Evolutionary conservation across 2,797 vertebrate species (phyloP), one percentile per base, ranked within the genome.

Genomic region (Botia kubotai): DNA sequence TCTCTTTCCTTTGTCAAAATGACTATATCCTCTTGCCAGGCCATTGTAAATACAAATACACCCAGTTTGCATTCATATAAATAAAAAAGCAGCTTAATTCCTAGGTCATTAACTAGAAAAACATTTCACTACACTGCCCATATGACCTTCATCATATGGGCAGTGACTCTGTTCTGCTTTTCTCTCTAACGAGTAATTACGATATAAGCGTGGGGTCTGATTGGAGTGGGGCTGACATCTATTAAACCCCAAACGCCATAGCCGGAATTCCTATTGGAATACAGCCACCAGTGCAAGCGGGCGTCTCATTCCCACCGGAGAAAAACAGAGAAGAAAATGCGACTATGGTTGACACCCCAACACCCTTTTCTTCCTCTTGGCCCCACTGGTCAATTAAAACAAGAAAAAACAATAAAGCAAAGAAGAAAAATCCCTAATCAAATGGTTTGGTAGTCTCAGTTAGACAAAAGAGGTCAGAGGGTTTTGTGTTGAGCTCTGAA

Each of bases 381-480:
- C 81, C 67, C 48, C 60, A 63, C 52, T 11, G 72, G 76, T 83
- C 79, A 87, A 83, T 87, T 87, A 87, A 83, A 80, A 60, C 17
- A 66, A 76, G 84, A 82, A 58, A 75, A 85, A 85, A 83, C 81
- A 83, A 77, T 62, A 46, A 46, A 21, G 55, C 2, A 48, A 71
- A 39, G 79, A 82, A 80, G 82, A 81, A 89, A 89, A 85, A 65
- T 86, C 87, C 84, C 87, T 87, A 89, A 89, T 90, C 87, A 78
- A 91, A 90, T 83, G 81, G 81, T 87, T 80, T 81, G 87, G 88
- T 81, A 87, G 89, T 52, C 83, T 82, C 77, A 48, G 83, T 83
- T 87, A 81, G 86, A 92, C 89, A 90, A 91, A 92, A 82, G 87
- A 82, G 93, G 93, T 93, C 93, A 93, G 89, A 91, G 91, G 87